Conservation (phyloP, 2,888 invertebrate species). For the Patella ulyssiponensis region DNA sequence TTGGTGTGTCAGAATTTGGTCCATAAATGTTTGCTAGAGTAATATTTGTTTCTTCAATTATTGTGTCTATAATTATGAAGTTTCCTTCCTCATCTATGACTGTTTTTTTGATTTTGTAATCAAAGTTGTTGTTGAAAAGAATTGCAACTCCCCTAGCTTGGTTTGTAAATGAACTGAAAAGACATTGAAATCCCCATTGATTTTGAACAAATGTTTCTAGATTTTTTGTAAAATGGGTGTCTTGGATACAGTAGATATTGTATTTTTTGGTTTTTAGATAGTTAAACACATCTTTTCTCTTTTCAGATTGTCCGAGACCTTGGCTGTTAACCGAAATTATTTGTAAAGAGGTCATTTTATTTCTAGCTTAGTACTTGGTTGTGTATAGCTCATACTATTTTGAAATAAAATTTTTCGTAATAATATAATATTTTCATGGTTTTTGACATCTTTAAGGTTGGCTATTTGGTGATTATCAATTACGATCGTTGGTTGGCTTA, state of each 20-base stretch:
- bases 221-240: background rate
- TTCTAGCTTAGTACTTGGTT: too few species aligned
- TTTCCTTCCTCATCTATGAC: background rate
- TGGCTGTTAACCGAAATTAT: background rate
- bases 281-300: constrained; percentile 5
- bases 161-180: background rate
- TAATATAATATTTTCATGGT: too few species aligned
- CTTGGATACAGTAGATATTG: constrained; percentile 7
- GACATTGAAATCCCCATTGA: background rate
- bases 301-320: background rate
- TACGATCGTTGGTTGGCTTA: too few species aligned
- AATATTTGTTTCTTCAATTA: background rate
- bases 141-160: background rate
- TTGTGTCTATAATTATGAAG: background rate
- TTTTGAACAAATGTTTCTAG: background rate
- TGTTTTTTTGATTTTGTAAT: background rate
- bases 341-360: background rate
- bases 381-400: too few species aligned
- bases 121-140: background rate
- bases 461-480: too few species aligned
- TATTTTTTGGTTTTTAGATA: background rate
- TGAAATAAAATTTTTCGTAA: too few species aligned
- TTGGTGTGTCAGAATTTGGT: constrained; percentile 20
- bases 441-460: too few species aligned
- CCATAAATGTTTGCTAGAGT: constrained; percentile 18